phyloP scores from a whole-genome alignment of 2,113 vertebrate species.

The Phoxinus phoxinus region DNA sequence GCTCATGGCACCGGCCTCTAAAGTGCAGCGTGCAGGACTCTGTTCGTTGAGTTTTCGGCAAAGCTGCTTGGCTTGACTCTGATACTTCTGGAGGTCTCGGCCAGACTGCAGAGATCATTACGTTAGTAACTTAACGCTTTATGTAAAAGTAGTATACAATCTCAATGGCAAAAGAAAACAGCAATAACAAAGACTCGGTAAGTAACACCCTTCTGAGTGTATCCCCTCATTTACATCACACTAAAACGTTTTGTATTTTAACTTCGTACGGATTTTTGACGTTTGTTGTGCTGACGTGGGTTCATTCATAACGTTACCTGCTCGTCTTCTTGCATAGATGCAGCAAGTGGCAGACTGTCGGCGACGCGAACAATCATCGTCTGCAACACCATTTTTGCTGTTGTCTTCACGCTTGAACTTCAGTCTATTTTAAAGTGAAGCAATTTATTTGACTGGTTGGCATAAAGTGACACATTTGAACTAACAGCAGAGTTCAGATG shows the following conservation, averaged over 20 bases:
- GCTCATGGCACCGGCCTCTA: conserved; percentile 92
- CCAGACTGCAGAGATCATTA: conserved; percentile 80
- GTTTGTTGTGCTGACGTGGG: background rate
- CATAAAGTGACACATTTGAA: conserved; percentile 18
- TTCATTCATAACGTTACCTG: conserved; percentile 85
- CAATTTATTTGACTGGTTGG: background rate
- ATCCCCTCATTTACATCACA: conserved; percentile 82
- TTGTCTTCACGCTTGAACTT: conserved; percentile 49
- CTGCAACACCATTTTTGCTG: conserved; percentile 90
- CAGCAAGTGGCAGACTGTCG: conserved; percentile 94
- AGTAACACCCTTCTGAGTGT: conserved; percentile 72
- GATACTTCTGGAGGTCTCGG: conserved; percentile 95
- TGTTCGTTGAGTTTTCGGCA: conserved; percentile 96
- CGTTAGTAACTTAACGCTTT: background rate
- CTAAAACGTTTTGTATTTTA: background rate
- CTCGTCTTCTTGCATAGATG: conserved; percentile 97
- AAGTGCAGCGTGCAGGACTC: conserved; percentile 92
- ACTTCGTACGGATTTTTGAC: background rate
- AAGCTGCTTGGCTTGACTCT: conserved; percentile 96
- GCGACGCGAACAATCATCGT: conserved; percentile 98
- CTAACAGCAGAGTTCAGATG: conserved; percentile 45
- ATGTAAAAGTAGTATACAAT: background rate
- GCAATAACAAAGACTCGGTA: background rate
- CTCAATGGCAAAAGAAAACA: background rate
- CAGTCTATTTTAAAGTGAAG: background rate